Conservation (phyloP, 2,797 vertebrate species). For the Pristis pectinata region DNA sequence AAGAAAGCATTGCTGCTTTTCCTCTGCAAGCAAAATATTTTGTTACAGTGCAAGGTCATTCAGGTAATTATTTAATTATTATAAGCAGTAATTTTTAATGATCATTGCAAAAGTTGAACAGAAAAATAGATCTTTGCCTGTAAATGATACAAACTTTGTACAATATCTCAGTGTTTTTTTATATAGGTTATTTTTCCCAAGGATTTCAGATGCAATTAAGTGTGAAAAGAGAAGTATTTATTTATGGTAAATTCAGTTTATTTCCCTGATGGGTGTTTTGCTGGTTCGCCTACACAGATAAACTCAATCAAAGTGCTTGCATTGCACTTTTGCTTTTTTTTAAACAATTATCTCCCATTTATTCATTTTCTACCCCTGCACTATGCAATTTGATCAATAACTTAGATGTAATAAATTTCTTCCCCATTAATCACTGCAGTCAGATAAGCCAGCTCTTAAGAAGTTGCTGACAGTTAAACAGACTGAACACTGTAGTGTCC, state of each 20-base stretch:
- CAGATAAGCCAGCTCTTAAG: conserved; percentile 43
- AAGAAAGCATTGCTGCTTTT: background rate
- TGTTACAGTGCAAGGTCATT: background rate
- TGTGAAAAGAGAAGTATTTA: background rate
- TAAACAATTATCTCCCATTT: conserved; percentile 43
- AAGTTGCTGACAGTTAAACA: conserved; percentile 38
- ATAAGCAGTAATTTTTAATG: background rate
- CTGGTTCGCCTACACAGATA: background rate
- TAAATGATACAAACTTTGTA: background rate
- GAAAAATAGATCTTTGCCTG: background rate
- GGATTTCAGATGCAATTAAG: background rate
- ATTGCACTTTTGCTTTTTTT: conserved; percentile 42
- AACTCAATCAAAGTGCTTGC: conserved; percentile 39
- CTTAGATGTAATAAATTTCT: conserved; percentile 39
- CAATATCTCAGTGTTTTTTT: background rate
- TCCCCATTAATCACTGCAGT: conserved; percentile 48
- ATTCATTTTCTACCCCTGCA: conserved; percentile 34
- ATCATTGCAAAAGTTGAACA: background rate
- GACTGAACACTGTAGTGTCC: background rate
- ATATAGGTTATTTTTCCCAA: background rate
- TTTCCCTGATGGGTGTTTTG: background rate
- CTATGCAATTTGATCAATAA: conserved; percentile 43
- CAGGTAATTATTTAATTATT: background rate
- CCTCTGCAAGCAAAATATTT: background rate
- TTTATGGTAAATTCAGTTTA: background rate